Evolutionary conservation across 1,140 invertebrate genomes (phyloP).

Genomic region (Dendroctonus valens): DNA sequence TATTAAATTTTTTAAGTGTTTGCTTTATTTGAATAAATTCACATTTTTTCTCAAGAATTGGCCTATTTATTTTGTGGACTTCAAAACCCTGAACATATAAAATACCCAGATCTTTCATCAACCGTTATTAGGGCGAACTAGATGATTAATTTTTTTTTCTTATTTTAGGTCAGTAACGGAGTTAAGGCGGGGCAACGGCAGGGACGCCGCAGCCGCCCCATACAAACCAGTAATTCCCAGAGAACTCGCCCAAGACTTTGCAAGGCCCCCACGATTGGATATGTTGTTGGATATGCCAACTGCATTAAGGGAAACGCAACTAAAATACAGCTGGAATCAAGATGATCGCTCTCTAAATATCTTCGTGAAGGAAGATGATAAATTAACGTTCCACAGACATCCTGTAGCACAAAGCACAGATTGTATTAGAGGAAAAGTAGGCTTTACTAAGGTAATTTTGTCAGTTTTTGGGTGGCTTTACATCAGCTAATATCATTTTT

Average conservation of each 20-base stretch:
- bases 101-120: too few species aligned
- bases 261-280: slow-evolving; percentile 86
- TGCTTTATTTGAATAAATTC: too few species aligned
- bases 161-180: slow-evolving; percentile 62
- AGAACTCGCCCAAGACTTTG: slow-evolving; percentile 80
- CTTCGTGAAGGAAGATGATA: slow-evolving; percentile 98
- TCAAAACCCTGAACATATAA: too few species aligned
- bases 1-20: too few species aligned
- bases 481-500: not conserved
- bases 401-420: slow-evolving; percentile 99
- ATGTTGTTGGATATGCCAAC: slow-evolving; percentile 95
- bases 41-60: too few species aligned
- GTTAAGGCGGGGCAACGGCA: slow-evolving; percentile 62
- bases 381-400: slow-evolving; percentile 97
- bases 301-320: slow-evolving; percentile 79
- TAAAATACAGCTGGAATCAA: slow-evolving; percentile 95
- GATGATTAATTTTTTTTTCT: not conserved
- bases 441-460: slow-evolving; percentile 71
- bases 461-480: not conserved
- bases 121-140: not conserved
- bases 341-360: slow-evolving; percentile 98
- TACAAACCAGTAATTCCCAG: slow-evolving; percentile 81
- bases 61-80: too few species aligned
- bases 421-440: slow-evolving; percentile 94
- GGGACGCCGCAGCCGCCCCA: slow-evolving; percentile 68